These are phyloP conservation scores for Norana najaformis DNA, from an alignment of 2,888 invertebrate genomes.

Conservation along the genomic window DNA sequence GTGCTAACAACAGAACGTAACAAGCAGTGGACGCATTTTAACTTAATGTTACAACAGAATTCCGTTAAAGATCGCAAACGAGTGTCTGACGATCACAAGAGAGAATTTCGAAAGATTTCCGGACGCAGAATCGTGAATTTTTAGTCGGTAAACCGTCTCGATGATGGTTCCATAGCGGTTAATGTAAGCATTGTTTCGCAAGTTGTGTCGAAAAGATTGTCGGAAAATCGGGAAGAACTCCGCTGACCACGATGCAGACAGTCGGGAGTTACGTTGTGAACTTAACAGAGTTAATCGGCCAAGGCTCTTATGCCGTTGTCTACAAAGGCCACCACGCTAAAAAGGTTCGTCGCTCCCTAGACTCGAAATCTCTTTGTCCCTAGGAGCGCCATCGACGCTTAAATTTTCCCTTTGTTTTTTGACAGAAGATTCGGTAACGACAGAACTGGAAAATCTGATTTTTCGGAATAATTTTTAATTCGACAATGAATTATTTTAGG, in stretches of 20 bases:
- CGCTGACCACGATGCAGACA: not conserved
- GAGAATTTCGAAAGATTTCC: not conserved
- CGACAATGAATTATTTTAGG: not conserved
- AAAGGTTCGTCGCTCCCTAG: not conserved
- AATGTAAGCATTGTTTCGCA: not conserved
- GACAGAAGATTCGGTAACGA: not conserved
- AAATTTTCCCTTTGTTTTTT: not conserved
- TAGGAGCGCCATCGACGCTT: not conserved
- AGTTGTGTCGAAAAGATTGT: not conserved
- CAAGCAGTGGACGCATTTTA: not conserved
- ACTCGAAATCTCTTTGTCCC: not conserved
- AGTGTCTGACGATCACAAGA: not conserved
- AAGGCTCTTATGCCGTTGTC: not conserved
- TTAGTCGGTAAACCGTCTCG: not conserved
- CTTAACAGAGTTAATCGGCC: not conserved
- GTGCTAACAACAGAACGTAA: not conserved
- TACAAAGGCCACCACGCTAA: not conserved
- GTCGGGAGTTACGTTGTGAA: not conserved
- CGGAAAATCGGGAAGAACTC: not conserved
- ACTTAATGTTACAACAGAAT: not conserved
- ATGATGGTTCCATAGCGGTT: not conserved
- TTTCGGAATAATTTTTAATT: not conserved
- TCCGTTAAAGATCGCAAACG: not conserved
- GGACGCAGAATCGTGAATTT: not conserved
- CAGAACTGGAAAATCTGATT: not conserved